phyloP scores from a whole-genome alignment of 1,140 invertebrate species.

The Platyura marginata region DNA sequence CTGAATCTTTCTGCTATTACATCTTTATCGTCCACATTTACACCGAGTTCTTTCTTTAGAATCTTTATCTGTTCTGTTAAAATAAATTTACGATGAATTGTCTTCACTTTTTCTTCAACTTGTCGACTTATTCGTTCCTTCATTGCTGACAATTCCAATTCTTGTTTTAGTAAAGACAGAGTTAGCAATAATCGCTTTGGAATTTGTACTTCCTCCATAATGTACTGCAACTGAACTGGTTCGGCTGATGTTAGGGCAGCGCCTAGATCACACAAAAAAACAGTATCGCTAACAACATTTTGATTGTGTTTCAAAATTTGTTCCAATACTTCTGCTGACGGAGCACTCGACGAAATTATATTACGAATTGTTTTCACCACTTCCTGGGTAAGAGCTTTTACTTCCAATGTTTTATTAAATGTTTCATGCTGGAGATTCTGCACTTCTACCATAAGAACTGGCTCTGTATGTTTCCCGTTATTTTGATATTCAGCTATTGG shows the following conservation, averaged over 20 bases:
- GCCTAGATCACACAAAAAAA: slow-evolving; percentile 86
- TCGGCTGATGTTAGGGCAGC: slow-evolving; percentile 83
- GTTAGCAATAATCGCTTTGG: slow-evolving; percentile 67
- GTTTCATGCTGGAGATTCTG: slow-evolving; percentile 79
- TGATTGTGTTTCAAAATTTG: slow-evolving; percentile 87
- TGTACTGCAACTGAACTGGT: slow-evolving; percentile 70
- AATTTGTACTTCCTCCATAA: slow-evolving; percentile 76
- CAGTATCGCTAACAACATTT: slow-evolving; percentile 86
- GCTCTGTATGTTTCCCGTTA: background rate
- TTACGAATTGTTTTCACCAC: slow-evolving; percentile 91
- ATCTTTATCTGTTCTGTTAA: slow-evolving; percentile 39
- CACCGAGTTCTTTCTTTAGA: slow-evolving; percentile 91
- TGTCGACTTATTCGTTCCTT: slow-evolving; percentile 91
- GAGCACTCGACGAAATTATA: slow-evolving; percentile 82
- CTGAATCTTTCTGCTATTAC: slow-evolving; percentile 90
- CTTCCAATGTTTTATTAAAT: slow-evolving; percentile 73
- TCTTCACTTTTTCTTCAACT: slow-evolving; percentile 95
- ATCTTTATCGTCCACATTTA: slow-evolving; percentile 97
- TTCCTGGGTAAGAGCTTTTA: slow-evolving; percentile 88
- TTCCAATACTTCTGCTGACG: slow-evolving; percentile 71
- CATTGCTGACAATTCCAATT: slow-evolving; percentile 83
- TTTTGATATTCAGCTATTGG: slow-evolving; percentile 16
- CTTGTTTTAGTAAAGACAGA: slow-evolving; percentile 81
- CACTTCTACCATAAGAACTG: slow-evolving; percentile 75
- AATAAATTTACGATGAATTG: slow-evolving; percentile 90